Evolutionary conservation across 2,797 vertebrate species (phyloP).

Genomic region (Myotis findleyi): DNA sequence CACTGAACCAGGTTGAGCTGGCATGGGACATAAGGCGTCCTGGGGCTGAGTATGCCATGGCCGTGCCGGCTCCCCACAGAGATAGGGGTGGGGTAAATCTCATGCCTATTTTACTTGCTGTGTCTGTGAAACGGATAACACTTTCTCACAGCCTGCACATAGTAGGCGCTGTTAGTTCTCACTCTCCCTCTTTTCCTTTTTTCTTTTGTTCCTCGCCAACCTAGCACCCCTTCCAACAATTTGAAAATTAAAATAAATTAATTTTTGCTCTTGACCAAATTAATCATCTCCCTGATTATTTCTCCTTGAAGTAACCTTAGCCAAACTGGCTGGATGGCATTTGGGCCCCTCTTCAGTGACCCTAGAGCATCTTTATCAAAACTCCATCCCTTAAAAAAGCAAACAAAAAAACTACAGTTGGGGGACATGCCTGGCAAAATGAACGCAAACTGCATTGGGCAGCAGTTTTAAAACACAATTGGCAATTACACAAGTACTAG

Average conservation of each 20-base stretch:
- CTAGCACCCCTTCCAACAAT: not conserved
- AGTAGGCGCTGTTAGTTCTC: not conserved
- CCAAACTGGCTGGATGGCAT: not conserved
- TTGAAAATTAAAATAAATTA: conserved; percentile 36
- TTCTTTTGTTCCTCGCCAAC: not conserved
- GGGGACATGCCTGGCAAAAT: not conserved
- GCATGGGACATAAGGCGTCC: no score
- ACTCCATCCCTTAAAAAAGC: conserved; percentile 3
- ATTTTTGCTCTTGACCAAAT: not conserved
- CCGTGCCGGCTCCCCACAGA: not conserved
- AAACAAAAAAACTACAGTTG: not conserved
- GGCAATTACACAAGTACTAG: not conserved
- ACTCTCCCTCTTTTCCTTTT: not conserved
- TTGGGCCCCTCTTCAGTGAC: not conserved
- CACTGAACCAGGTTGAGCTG: no score
- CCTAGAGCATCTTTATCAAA: not conserved
- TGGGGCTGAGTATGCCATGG: no score
- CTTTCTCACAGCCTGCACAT: not conserved
- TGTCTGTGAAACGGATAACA: not conserved
- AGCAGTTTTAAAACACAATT: not conserved
- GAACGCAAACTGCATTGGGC: not conserved
- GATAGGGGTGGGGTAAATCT: not conserved
- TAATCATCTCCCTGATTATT: not conserved
- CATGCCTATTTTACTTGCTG: not conserved
- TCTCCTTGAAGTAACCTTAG: not conserved